Base-by-base conservation (phyloP, 2,113 vertebrate species). In the Zosterops borbonicus region DNA sequence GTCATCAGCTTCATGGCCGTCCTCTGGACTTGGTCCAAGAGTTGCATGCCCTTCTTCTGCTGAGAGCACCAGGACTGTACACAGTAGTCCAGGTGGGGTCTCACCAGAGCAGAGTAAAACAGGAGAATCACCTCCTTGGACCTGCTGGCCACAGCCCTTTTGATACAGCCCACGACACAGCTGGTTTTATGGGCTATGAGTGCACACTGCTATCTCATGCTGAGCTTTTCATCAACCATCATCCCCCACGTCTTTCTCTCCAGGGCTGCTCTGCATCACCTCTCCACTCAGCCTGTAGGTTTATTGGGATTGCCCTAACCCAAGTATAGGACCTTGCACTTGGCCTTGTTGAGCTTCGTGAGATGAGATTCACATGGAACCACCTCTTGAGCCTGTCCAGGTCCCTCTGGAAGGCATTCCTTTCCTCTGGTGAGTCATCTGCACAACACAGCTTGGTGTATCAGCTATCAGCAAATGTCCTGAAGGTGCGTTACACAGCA, bases 51-150 rank as follows among this genome's bases (percentile, higher is more conserved):
- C 21, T 55, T 67, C 24, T 33, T 75, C 9, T 31, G 14, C 9
- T 62, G 29, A 47, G 4, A 39, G n/a, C 24, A n/a, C 33, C 21
- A 68, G 55, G 25, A 47, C 29, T n/a, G 25, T 21, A 25, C 6
- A 4, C 9, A 9, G 20, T 14, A 41, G 16, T 60, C 19, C 69
- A 82, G 16, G 13, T 47, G 2, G 28, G 9, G 20, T 75, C 29
- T 75, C n/a, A 60, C 11, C 46, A 82, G 24, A 41, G 53, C 46
- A n/a, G 39, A 41, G 28, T 21, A 47, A 53, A 75, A 15, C 46
- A 28, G 28, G 5, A 60, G 16, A 59, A 46, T 53, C 23, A 47
- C 11, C 29, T 39, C 28, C 16, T 68, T 46, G 0, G 0, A n/a
- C n/a, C 39, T 68, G 20, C 62, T 68, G 53, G 9, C 39, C 39